phyloP scores from a whole-genome alignment of 2,113 vertebrate species.

The Istiophorus platypterus region DNA sequence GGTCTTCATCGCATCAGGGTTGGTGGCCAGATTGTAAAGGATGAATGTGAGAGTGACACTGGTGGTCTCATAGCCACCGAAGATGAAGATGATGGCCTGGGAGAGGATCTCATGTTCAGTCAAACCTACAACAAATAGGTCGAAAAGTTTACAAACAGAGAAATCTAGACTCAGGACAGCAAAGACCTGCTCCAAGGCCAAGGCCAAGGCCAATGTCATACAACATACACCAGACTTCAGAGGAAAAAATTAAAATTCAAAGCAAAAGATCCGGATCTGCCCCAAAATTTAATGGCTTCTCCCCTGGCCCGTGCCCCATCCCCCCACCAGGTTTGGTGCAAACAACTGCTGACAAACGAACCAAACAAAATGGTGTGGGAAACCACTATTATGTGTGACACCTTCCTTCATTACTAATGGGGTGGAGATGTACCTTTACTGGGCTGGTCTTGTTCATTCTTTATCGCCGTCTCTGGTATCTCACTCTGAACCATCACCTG shows the following conservation, averaged over 20 bases:
- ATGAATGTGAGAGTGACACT: conserved; percentile 45
- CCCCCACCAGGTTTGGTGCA: too few species aligned
- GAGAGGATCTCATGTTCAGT: conserved; percentile 79
- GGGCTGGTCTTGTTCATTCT: conserved; percentile 59
- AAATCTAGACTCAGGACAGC: too few species aligned
- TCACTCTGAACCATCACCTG: conserved; percentile 89
- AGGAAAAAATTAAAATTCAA: too few species aligned
- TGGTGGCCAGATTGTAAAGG: conserved; percentile 68
- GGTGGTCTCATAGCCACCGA: conserved; percentile 76
- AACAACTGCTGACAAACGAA: too few species aligned
- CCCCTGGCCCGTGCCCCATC: too few species aligned
- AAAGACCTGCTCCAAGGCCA: too few species aligned
- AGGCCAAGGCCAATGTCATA: too few species aligned
- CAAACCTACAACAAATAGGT: conserved; percentile 59
- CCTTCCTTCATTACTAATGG: background rate
- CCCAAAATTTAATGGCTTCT: too few species aligned
- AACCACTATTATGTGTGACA: background rate
- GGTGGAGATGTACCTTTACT: conserved; percentile 63
- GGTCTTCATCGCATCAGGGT: conserved; percentile 63
- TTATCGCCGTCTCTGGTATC: conserved; percentile 47
- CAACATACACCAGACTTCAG: too few species aligned
- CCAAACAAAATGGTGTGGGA: too few species aligned
- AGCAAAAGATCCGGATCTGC: too few species aligned
- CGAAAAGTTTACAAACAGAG: background rate
- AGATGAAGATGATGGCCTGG: conserved; percentile 74